phyloP scores from a whole-genome alignment of 2,113 vertebrate genomes.

The Heptranchias perlo region DNA sequence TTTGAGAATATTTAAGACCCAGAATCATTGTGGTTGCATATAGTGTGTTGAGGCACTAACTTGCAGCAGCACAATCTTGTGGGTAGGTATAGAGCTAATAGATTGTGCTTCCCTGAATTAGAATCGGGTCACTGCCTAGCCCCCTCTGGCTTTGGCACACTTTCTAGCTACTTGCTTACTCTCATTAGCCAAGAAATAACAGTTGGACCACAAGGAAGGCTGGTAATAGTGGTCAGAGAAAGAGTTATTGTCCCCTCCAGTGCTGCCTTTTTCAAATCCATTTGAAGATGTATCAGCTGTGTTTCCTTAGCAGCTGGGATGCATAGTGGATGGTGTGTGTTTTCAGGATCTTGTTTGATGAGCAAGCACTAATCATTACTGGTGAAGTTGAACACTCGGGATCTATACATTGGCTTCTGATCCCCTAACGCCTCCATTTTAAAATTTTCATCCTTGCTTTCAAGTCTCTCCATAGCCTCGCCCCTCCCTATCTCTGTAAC shows the following conservation, averaged over 20 bases:
- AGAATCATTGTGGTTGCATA: neutral
- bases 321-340: neutral
- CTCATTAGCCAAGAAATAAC: too few species aligned
- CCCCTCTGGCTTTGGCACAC: too few species aligned
- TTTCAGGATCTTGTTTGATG: neutral
- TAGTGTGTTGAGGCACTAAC: neutral
- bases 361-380: neutral
- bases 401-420: neutral
- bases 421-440: too few species aligned
- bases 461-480: too few species aligned
- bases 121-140: neutral
- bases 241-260: neutral
- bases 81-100: neutral
- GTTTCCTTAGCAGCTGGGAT: neutral
- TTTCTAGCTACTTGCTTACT: too few species aligned
- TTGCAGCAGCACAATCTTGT: neutral
- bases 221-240: neutral
- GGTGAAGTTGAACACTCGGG: neutral
- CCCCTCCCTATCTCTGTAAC: too few species aligned
- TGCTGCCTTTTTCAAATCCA: neutral
- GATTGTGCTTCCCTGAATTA: neutral
- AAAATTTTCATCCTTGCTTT: too few species aligned
- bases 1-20: neutral
- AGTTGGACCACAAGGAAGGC: neutral
- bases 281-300: neutral